A percentile compares a stretch with the other conserved stretches of the same genome.
These are phyloP conservation scores for Drosophila sordidula DNA, from an alignment of 2,888 invertebrate species.

Conservation along the genomic window DNA sequence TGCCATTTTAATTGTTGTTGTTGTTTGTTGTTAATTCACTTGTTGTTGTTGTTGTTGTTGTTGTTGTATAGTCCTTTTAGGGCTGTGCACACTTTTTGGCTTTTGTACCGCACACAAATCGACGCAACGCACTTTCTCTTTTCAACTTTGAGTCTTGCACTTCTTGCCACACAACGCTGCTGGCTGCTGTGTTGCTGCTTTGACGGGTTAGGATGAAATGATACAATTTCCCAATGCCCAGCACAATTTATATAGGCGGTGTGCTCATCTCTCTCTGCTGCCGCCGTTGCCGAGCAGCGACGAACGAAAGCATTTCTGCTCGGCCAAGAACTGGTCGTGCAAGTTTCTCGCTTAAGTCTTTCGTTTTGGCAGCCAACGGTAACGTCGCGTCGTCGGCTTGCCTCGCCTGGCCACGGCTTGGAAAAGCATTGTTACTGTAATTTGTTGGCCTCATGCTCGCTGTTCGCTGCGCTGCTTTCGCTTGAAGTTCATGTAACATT, in stretches of 20 bases:
- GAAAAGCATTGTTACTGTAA: constrained; percentile 72
- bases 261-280: constrained; percentile 76
- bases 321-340: constrained; percentile 71
- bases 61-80: constrained; percentile 65
- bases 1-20: constrained; percentile 82
- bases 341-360: constrained; percentile 82
- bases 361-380: constrained; percentile 75
- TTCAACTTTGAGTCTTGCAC: constrained; percentile 57
- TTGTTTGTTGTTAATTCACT: constrained; percentile 47
- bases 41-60: constrained; percentile 38
- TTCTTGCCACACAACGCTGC: constrained; percentile 67
- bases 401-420: constrained; percentile 35
- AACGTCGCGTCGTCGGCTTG: constrained; percentile 42
- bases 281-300: constrained; percentile 32
- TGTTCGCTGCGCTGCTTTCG: constrained; percentile 74
- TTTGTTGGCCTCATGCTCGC: constrained; percentile 64
- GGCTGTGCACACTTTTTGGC: constrained; percentile 45
- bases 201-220: constrained; percentile 86
- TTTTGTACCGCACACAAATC: constrained; percentile 61
- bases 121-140: constrained; percentile 77
- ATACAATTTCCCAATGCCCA: constrained; percentile 85
- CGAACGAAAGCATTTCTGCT: constrained; percentile 64
- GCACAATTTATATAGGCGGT: constrained; percentile 85
- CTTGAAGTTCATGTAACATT: constrained; percentile 84
- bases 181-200: constrained; percentile 84